Evolutionary conservation across 2,797 vertebrate genomes (phyloP).

Genomic region (Labeo calbasu): DNA sequence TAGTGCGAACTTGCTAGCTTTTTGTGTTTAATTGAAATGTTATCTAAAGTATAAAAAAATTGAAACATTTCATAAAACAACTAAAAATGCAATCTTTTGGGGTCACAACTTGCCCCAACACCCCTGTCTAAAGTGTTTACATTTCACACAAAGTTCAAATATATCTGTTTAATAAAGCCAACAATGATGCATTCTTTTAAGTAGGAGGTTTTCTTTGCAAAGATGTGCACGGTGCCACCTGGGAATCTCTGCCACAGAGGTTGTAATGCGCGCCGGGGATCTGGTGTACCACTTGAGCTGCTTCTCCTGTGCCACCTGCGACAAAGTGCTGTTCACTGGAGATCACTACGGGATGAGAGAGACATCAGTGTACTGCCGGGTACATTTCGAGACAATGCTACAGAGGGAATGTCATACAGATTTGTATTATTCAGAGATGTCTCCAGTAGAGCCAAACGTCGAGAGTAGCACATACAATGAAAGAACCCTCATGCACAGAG

Average conservation of each 20-base stretch:
- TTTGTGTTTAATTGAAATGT: neutral
- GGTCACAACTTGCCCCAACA: neutral
- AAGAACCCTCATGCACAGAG: conserved; percentile 93
- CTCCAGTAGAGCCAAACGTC: conserved; percentile 82
- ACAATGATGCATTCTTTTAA: conserved; percentile 54
- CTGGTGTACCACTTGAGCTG: conserved; percentile 97
- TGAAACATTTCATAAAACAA: neutral
- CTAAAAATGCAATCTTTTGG: neutral
- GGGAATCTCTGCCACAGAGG: conserved; percentile 97
- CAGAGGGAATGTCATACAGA: conserved; percentile 94
- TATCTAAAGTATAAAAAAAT: neutral
- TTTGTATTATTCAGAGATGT: conserved; percentile 89
- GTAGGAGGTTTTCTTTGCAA: conserved; percentile 97
- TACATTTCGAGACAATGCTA: conserved; percentile 96
- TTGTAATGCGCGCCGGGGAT: conserved; percentile 98
- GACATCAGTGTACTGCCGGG: conserved; percentile 95
- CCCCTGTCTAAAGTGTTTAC: neutral
- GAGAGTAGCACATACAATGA: conserved; percentile 95
- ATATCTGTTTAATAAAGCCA: conserved; percentile 61
- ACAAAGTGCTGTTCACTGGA: conserved; percentile 96
- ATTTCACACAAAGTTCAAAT: neutral
- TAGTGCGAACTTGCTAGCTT: neutral
- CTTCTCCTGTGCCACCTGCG: conserved; percentile 96
- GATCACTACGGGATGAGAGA: conserved; percentile 99
- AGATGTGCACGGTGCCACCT: conserved; percentile 97